phyloP scores from a whole-genome alignment of 2,113 vertebrate species.

The Lycocorax pyrrhopterus region DNA sequence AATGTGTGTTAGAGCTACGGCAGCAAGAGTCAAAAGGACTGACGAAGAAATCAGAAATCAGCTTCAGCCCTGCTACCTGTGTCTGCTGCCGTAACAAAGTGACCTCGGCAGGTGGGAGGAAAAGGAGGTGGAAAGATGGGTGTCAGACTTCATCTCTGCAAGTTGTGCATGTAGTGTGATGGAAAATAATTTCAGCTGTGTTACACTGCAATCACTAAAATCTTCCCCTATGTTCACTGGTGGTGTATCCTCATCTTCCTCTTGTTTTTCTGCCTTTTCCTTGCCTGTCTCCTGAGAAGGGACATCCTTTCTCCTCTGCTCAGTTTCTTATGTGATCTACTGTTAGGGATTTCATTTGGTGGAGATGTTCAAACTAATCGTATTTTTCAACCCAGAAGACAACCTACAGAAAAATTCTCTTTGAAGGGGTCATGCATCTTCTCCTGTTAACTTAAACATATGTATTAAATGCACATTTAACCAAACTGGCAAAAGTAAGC shows the following conservation, averaged over 20 bases:
- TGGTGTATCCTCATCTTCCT: background rate
- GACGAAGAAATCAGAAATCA: background rate
- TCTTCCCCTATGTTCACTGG: accelerated
- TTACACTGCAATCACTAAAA: background rate
- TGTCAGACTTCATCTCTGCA: background rate
- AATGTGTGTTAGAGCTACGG: accelerated
- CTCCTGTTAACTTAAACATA: background rate
- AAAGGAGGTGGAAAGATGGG: background rate
- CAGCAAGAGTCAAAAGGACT: background rate
- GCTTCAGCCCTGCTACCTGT: background rate
- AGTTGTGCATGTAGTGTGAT: too few species aligned
- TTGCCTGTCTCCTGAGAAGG: background rate
- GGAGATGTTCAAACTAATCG: background rate
- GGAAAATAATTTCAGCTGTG: background rate
- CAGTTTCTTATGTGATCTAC: background rate
- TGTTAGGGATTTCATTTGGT: background rate
- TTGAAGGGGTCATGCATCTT: background rate
- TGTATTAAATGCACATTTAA: background rate
- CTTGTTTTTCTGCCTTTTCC: background rate
- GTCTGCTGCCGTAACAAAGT: background rate
- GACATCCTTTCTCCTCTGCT: background rate
- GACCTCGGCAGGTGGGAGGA: background rate
- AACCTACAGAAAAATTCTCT: background rate
- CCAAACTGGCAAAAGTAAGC: background rate
- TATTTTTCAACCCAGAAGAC: background rate